Evolutionary conservation across 2,888 invertebrate species (phyloP), one percentile per base, ranked within the genome.

Genomic region (Hecatera dysodea): DNA sequence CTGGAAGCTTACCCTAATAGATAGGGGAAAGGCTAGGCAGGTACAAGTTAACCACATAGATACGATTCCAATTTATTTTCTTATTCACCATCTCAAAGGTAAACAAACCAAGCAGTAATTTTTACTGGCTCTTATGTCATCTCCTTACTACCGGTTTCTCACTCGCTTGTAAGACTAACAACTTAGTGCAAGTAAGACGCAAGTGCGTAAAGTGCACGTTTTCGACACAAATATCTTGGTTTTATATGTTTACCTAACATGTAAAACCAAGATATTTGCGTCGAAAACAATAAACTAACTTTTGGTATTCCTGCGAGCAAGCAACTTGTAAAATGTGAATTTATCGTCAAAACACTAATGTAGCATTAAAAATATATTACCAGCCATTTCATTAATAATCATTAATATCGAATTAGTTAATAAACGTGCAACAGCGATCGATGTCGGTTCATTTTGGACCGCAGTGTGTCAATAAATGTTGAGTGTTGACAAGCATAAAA

Each of bases 301-400:
- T n/a, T n/a, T n/a, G n/a, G n/a, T 29, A n/a, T 24, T 15, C 19
- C 12, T 15, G 29, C 57, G 9, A 22, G 12, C 22, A 24, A 27
- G 17, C 9, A 22, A 48, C 19, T 42, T 36, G 7, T 59, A 22
- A 42, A 52, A 44, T 50, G 5, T 15, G 2, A 56, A 44, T 66
- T 24, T 17, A 53, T 11, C 24, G 12, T 42, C n/a, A 22, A 48
- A 52, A 33, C 27, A 44, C 12, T 61, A 72, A 73, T 53, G 65
- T 50, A 22, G 1, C 81, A 82, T 82, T 83, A 75, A 72, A 81
- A 72, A 70, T 72, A 33, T 39, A 73, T 80, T 81, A 83, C 1
- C 4, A 39, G n/a, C 27, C 60, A 70, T 63, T 67, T 61, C 29
- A 73, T 61, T 68, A 73, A 67, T 67, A 56, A 67, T 72, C 59